Base-by-base conservation (phyloP, 2,113 vertebrate genomes). In the Oryzias woworae region DNA sequence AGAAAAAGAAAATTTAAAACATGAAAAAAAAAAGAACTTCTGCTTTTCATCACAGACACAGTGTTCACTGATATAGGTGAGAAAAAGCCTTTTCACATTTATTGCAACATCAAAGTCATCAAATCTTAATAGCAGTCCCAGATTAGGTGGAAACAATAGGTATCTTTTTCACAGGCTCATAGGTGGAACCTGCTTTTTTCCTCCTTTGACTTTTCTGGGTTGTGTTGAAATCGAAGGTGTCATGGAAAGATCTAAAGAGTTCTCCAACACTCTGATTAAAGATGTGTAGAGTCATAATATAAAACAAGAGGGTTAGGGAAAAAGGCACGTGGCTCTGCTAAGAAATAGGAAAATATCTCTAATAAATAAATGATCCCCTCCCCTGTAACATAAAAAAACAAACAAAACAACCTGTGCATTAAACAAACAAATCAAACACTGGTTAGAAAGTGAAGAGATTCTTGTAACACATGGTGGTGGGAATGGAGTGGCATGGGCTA, bases 271-370 rank as follows among this genome's bases (percentile, higher is more conserved):
- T 13, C 47, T 17, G 28, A 65, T 22, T 36, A 31, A 36, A 48
- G 4, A 15, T 14, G 7, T 47, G 44, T 8, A 14, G 14, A 55
- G 22, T 18, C 17, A 47, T 18, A 2, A 47, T 7, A 47, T 47
- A 16, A 47, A 48, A n/a, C 7, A 48, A 46, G 44, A 5, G 6
- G 41, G 14, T 45, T 16, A 8, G 6, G 14, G 4, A 20, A 48
- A 16, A 41, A 18, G 13, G 22, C 22, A 2, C 18, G 16, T 17
- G 17, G 31, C 14, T 1, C 51, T 54, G 24, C 14, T 24, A 52
- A 54, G 14, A n/a, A n/a, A 63, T 46, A 18, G 46, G 16, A 31
- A 63, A 46, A 45, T 53, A 12, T 28, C 51, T 54, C n/a, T 18
- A 16, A 54, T 20, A 20, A 46, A 64, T 54, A 31, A 53, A 36